A percentile compares a stretch with the other conserved stretches of the same genome.
phyloP scores from a whole-genome alignment of 1,140 invertebrate genomes.

The Drosophila carrolli region DNA sequence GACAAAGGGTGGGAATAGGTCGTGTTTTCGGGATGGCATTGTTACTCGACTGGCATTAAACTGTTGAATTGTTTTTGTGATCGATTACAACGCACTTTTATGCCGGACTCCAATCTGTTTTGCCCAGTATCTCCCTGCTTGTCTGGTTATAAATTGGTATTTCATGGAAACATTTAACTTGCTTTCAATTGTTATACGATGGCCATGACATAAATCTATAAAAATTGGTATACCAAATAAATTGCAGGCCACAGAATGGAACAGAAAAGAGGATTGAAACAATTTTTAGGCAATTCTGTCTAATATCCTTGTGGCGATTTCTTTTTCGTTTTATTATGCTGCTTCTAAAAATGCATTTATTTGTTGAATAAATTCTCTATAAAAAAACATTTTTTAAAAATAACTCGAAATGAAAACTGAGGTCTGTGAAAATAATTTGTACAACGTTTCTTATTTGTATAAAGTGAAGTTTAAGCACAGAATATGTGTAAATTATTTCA shows the following conservation, averaged over 20 bases:
- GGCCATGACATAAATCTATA: conserved; percentile 66
- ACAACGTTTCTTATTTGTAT: too few species aligned
- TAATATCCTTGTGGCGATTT: conserved; percentile 16
- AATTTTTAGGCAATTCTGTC: conserved; percentile 21
- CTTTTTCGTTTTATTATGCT: neutral
- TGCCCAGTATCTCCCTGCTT: conserved; percentile 11
- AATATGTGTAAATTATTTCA: too few species aligned
- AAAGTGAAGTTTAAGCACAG: too few species aligned
- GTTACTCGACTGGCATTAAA: conserved; percentile 55
- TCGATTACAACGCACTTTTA: conserved; percentile 66
- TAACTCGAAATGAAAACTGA: too few species aligned
- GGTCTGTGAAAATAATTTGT: too few species aligned
- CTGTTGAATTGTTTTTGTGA: conserved; percentile 63
- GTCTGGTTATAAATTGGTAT: conserved; percentile 67
- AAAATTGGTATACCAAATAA: conserved; percentile 43
- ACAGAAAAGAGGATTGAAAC: conserved; percentile 16
- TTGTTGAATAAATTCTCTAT: too few species aligned
- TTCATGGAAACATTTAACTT: conserved; percentile 53
- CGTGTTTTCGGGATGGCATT: neutral
- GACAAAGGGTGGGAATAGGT: conserved; percentile 1
- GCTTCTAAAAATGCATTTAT: too few species aligned
- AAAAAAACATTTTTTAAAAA: too few species aligned
- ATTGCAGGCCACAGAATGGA: conserved; percentile 20
- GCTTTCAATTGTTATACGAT: conserved; percentile 59
- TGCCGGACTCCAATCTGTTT: conserved; percentile 49